Evolutionary conservation across 2,113 vertebrate genomes (phyloP), one percentile per base, ranked within the genome.

Genomic region (Blennius ocellaris): DNA sequence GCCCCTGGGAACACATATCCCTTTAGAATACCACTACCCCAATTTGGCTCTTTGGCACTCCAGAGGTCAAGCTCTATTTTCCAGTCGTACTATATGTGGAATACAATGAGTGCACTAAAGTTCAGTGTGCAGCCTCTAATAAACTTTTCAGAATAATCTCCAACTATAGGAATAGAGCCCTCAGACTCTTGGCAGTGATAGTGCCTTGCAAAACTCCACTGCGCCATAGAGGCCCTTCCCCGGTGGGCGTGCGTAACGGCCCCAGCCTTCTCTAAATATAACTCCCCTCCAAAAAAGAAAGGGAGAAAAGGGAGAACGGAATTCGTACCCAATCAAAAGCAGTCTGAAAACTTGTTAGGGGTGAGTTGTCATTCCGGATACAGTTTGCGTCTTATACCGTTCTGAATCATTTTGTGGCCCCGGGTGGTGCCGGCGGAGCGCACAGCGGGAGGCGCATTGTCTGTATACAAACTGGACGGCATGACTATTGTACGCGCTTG

Each of bases 381-480:
- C 66, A 83, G 51, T 48, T 61, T 74, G 76, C 58, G 63, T 80
- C 50, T 82, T 62, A 57, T 47, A 73, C 11, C 69, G 73, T 81
- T 80, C 72, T 68, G 75, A 76, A 81, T 69, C 66, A 80, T 58
- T 87, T 74, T 76, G 87, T 80, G 74, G 86, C 87, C 92, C 82
- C 87, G 79, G 87, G 87, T 87, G 89, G 85, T 87, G 81, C 82
- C 81, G 82, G 85, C 74, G 77, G 68, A 86, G 84, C 76, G 80
- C 90, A 45, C 87, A 83, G 86, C 88, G 81, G 89, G 87, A 87
- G 85, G 75, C 75, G 83, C 85, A 92, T 94, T 94, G 93, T 94
- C 68, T 87, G 64, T 82, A 94, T 94, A 93, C 84, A 91, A 94
- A 94, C 88, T 83, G 78, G 81, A 85, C 81, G 89, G 64, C 78